phyloP scores from a whole-genome alignment of 2,797 vertebrate species.

The Acestrorhynchus altus region DNA sequence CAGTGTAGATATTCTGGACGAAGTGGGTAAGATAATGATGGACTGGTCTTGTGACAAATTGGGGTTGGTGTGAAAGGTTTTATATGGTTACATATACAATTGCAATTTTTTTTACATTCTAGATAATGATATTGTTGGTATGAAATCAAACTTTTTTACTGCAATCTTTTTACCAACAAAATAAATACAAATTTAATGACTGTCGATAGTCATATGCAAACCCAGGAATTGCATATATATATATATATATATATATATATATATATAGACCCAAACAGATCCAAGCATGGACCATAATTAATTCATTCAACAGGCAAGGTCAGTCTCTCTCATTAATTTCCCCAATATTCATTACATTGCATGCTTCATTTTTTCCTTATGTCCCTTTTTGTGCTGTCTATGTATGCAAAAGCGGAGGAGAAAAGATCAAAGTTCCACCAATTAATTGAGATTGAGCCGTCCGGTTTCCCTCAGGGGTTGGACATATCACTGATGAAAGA shows the following conservation, averaged over 20 bases:
- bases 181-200: too few relatives aligned
- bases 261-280: constrained; percentile 33
- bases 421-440: constrained; percentile 61
- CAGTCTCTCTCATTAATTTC: constrained; percentile 48
- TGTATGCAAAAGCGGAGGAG: constrained; percentile 48
- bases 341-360: constrained; percentile 22
- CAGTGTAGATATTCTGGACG: too few relatives aligned
- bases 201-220: too few relatives aligned
- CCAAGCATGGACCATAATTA: constrained; percentile 46
- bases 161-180: too few relatives aligned
- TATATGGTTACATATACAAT: too few relatives aligned
- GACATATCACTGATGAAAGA: constrained; percentile 50
- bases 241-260: constrained; percentile 2
- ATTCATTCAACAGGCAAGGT: constrained; percentile 52
- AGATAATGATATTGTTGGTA: too few relatives aligned
- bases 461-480: constrained; percentile 42
- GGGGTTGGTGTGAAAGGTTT: too few relatives aligned
- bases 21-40: too few relatives aligned
- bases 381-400: constrained; percentile 34
- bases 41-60: too few relatives aligned
- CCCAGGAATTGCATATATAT: neutral
- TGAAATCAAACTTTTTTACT: too few relatives aligned
- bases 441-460: constrained; percentile 50
- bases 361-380: constrained; percentile 36
- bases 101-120: too few relatives aligned